phyloP scores from a whole-genome alignment of 2,888 invertebrate genomes.

The Dryobota labecula region DNA sequence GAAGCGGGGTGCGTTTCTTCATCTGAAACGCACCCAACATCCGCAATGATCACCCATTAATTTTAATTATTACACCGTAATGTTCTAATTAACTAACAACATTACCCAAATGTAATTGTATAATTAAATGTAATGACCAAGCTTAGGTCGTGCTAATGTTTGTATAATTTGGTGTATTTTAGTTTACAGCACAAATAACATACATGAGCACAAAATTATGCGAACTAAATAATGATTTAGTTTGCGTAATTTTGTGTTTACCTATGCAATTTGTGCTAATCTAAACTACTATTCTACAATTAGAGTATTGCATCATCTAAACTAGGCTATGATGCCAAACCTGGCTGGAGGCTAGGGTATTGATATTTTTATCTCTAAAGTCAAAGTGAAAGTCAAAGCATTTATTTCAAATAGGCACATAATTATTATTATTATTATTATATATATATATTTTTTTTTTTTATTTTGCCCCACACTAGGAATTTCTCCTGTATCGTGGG shows the following conservation, averaged over 20 bases:
- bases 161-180: conserved; percentile 45
- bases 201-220: conserved; percentile 32
- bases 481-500: too few relatives aligned
- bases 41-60: conserved; percentile 31
- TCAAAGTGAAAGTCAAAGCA: too few relatives aligned
- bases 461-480: too few relatives aligned
- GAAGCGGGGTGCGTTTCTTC: not conserved
- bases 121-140: conserved; percentile 56
- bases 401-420: too few relatives aligned
- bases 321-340: not conserved
- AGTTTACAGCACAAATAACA: conserved; percentile 19
- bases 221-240: conserved; percentile 27
- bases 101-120: conserved; percentile 48
- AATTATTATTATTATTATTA: too few relatives aligned
- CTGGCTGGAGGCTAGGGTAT: not conserved
- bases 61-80: conserved; percentile 45
- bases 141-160: conserved; percentile 36
- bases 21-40: not conserved
- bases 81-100: conserved; percentile 51
- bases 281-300: not conserved
- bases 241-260: conserved; percentile 14
- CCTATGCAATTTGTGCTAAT: not conserved
- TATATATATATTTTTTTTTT: too few relatives aligned
- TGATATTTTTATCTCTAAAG: not conserved
- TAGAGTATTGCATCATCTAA: not conserved